Conservation (phyloP, 2,797 vertebrate genomes). For the Urosaurus nigricauda region DNA sequence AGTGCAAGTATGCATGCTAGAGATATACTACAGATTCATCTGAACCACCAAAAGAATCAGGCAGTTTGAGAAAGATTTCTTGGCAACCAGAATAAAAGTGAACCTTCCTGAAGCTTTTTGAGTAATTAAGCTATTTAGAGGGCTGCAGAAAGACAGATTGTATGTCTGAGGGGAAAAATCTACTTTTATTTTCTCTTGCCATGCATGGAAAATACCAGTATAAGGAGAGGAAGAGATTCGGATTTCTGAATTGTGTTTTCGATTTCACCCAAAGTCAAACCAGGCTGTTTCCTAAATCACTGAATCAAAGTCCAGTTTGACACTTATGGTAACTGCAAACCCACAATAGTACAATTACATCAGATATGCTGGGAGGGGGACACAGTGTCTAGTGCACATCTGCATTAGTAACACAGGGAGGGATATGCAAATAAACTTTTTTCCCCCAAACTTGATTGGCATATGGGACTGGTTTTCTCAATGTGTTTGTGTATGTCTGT, state of each 20-base stretch:
- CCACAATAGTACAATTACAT: background rate
- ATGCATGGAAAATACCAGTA: background rate
- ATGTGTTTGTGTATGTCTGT: too few species aligned
- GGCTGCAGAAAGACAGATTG: background rate
- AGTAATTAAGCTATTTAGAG: background rate
- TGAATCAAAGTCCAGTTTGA: background rate
- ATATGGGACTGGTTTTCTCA: too few species aligned
- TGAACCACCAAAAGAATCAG: background rate
- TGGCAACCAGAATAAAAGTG: background rate
- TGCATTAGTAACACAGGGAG: background rate
- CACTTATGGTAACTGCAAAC: background rate
- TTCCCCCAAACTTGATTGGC: background rate
- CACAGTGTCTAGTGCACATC: background rate
- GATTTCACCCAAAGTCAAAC: background rate
- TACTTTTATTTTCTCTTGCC: background rate
- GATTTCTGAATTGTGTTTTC: background rate
- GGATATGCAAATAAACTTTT: background rate
- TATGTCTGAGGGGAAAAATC: background rate
- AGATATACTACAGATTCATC: background rate
- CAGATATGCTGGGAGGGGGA: background rate
- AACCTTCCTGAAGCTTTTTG: background rate
- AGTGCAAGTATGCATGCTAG: background rate
- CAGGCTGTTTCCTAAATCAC: background rate
- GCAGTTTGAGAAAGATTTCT: background rate
- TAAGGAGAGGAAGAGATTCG: background rate